Evolutionary conservation across 2,113 vertebrate species (phyloP).

Genomic region (Cromileptes altivelis): DNA sequence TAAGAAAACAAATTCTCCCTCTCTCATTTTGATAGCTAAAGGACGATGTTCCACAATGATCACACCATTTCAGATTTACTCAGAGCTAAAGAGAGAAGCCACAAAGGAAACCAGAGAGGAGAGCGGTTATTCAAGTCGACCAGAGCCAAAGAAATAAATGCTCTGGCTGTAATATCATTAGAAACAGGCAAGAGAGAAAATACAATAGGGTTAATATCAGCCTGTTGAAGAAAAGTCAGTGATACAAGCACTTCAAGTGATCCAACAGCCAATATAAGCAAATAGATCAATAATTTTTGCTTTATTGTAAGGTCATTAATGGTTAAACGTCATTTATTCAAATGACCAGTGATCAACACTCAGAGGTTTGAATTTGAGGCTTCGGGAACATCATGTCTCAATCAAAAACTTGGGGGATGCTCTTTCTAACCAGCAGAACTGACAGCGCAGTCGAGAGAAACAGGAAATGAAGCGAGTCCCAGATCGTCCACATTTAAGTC

Average conservation of each 20-base stretch:
- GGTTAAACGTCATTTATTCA: not conserved
- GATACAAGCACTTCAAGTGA: conserved; percentile 13
- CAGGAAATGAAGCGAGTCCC: conserved; percentile 39
- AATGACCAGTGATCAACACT: not conserved
- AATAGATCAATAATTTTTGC: not conserved
- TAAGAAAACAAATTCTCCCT: not conserved
- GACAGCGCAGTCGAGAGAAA: conserved; percentile 45
- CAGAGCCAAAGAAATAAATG: conserved; percentile 25
- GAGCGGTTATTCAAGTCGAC: conserved; percentile 10
- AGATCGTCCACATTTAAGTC: conserved; percentile 51
- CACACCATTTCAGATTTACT: conserved; percentile 7
- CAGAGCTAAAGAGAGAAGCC: conserved; percentile 48
- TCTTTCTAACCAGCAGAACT: conserved; percentile 22
- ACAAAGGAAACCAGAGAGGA: conserved; percentile 40
- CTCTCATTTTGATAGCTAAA: conserved; percentile 3
- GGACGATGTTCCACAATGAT: not conserved
- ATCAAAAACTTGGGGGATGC: not conserved
- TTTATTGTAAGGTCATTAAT: not conserved
- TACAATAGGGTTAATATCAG: conserved; percentile 14
- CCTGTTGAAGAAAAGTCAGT: conserved; percentile 24
- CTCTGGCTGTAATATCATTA: conserved; percentile 14
- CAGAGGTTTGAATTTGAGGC: not conserved
- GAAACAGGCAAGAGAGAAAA: conserved; percentile 34
- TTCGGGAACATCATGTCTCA: conserved; percentile 10
- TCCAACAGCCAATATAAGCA: conserved; percentile 24